These are phyloP conservation scores for Phaethornis superciliosus DNA, from an alignment of 2,113 vertebrate genomes.

Conservation along the genomic window DNA sequence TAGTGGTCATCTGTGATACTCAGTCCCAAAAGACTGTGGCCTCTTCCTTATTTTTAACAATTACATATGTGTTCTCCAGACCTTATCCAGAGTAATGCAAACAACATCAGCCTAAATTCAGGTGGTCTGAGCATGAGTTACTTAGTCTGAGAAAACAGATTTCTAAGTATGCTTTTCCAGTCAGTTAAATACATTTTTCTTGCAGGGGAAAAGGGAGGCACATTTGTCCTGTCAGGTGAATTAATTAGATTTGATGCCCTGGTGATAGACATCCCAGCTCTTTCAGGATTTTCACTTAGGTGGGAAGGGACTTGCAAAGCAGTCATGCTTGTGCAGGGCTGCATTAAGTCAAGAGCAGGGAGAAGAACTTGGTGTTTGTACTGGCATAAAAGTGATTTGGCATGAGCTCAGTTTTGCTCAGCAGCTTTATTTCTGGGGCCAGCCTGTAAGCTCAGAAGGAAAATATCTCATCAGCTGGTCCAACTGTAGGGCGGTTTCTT, in stretches of 20 bases:
- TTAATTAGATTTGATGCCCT: neutral
- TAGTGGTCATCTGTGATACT: neutral
- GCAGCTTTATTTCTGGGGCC: slow-evolving; percentile 22
- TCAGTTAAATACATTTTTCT: neutral
- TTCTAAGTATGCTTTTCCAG: neutral
- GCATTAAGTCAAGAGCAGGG: neutral
- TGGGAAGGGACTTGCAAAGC: neutral
- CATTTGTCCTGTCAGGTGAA: neutral
- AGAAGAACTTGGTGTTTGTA: neutral
- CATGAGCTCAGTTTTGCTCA: neutral
- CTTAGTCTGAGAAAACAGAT: neutral
- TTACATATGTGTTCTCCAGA: neutral
- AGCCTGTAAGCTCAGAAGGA: slow-evolving; percentile 1
- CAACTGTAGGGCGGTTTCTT: slow-evolving; percentile 32
- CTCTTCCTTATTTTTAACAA: neutral
- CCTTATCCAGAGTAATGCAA: neutral
- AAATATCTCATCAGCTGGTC: slow-evolving; percentile 27
- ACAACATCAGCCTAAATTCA: neutral
- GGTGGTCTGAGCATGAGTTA: neutral
- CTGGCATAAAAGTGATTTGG: slow-evolving; percentile 43
- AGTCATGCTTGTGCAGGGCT: neutral
- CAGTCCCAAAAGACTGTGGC: neutral
- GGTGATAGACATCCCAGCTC: neutral
- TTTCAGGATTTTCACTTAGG: neutral
- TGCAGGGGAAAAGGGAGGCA: neutral